Conservation (phyloP, 2,888 invertebrate species). For the Buathra laborator region DNA sequence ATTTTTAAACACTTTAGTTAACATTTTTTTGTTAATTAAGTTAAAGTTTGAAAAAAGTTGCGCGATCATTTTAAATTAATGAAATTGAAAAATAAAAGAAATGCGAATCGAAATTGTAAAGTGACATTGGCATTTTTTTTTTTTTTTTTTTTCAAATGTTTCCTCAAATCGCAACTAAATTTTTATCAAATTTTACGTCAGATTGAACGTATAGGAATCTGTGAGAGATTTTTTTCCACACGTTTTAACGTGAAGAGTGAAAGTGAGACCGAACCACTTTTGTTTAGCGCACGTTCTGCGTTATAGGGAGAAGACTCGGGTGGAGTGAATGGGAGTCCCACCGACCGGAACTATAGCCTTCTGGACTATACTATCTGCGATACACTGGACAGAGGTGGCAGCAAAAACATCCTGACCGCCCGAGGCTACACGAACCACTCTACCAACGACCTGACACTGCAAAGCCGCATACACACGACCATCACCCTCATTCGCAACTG, state of each 20-base stretch:
- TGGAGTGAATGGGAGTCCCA: conserved; percentile 34
- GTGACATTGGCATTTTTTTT: too few relatives aligned
- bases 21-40: too few relatives aligned
- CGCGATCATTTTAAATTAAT: too few relatives aligned
- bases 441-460: conserved; percentile 44
- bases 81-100: too few relatives aligned
- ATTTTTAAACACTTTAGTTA: too few relatives aligned
- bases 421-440: conserved; percentile 41
- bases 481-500: conserved; percentile 26
- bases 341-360: conserved; percentile 33
- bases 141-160: too few relatives aligned
- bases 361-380: conserved; percentile 32
- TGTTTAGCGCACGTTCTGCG: conserved; percentile 22
- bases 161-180: too few relatives aligned
- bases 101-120: too few relatives aligned
- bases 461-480: conserved; percentile 23
- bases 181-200: too few relatives aligned
- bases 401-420: conserved; percentile 52
- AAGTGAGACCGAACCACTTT: conserved; percentile 13
- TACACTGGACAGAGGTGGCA: conserved; percentile 14
- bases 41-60: too few relatives aligned
- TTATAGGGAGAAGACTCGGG: conserved; percentile 17
- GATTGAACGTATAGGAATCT: background rate
- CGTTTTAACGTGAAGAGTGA: conserved; percentile 30
- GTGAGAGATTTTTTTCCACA: conserved; percentile 11